Base-by-base conservation (phyloP, 2,113 vertebrate genomes). In the Tychaedon coryphoeus region DNA sequence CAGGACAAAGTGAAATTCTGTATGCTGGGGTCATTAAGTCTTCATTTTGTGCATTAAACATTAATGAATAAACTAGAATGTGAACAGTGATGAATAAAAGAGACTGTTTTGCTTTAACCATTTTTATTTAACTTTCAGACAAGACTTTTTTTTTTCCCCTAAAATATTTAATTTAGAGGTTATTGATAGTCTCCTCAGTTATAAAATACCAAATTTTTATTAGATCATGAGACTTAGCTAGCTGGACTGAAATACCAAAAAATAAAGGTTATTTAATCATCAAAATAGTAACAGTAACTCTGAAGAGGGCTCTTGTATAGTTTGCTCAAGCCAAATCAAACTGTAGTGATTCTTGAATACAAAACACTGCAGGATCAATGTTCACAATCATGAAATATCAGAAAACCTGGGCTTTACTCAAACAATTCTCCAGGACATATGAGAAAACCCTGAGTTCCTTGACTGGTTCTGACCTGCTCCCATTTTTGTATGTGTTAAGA, bases 121-220 rank as follows among this genome's bases (percentile, higher is more conserved):
- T 96, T 95, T 96, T 53, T 74, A 66, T 91, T 92, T 71, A 71
- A 92, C 72, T 95, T 71, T 91, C 76, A 96, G 92, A 80, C 47
- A 84, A 95, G 94, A 93, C 62, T 93, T 97, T 97, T 96, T 90
- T 45, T 45, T 78, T 97, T 97, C 14, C 14, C 40, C 89, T 77
- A 88, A 96, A 98, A 93, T 96, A 92, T 77, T 97, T 97, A 94
- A 98, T 97, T 97, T 93, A 93, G 88, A 96, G 38, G 56, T 92
- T 93, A 94, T 97, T 94, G 76, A 93, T 91, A 95, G 94, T 95
- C 93, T 96, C 89, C 94, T 45, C 81, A 94, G 95, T 95, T 95
- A 97, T 86, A 89, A 98, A 97, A 97, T 96, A 97, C 79, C 96
- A 98, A 97, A 97, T 96, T 96, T 53, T 97, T 98, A 98, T 98